phyloP scores from a whole-genome alignment of 1,140 invertebrate genomes.

The Drosophila sucinea region DNA sequence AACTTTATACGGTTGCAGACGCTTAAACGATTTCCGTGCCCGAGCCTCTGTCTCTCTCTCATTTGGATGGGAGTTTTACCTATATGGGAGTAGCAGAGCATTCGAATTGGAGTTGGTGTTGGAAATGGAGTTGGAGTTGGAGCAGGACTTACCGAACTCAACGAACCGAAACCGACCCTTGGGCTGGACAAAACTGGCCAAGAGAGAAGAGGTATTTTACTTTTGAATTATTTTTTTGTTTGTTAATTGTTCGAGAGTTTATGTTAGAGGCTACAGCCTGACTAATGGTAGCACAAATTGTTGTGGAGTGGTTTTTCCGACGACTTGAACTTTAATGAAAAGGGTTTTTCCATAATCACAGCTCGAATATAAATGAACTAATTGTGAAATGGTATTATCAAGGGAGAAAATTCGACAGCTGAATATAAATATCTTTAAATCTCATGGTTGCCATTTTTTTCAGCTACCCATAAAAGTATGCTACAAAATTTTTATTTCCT shows the following conservation, averaged over 20 bases:
- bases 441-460: too few species aligned
- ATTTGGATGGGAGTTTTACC: constrained; percentile 8
- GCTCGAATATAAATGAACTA: constrained; percentile 1
- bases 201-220: constrained; percentile 34
- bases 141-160: constrained; percentile 18
- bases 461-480: too few species aligned
- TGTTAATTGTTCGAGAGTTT: constrained; percentile 40
- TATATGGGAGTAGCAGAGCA: constrained; percentile 1
- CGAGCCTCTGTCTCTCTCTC: constrained; percentile 12
- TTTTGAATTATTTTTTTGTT: constrained; percentile 26
- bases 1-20: constrained; percentile 72
- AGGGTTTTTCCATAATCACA: background rate
- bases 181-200: constrained; percentile 37
- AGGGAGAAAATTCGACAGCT: background rate
- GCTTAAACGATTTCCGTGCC: constrained; percentile 59
- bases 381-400: background rate
- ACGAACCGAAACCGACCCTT: constrained; percentile 51
- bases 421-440: too few species aligned
- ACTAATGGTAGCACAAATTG: constrained; percentile 12
- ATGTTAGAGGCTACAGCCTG: constrained; percentile 4
- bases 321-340: background rate
- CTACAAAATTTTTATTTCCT: too few species aligned
- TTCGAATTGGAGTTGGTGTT: constrained; percentile 5
- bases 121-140: background rate
- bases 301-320: background rate